Conservation (phyloP, 2,797 vertebrate species). For the Pseudopleuronectes americanus region DNA sequence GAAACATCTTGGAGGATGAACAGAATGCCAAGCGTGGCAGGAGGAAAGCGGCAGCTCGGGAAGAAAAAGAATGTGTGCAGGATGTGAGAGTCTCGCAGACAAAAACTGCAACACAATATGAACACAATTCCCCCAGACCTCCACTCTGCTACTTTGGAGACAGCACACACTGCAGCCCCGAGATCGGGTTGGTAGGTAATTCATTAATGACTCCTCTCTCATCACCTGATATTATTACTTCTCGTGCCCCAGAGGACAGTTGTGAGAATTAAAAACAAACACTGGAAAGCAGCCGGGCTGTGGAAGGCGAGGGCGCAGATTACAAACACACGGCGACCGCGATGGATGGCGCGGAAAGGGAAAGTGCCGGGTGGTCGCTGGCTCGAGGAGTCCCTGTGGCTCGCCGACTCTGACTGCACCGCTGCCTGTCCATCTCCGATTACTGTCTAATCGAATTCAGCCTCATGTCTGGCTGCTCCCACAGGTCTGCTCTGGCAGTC, state of each 20-base stretch:
- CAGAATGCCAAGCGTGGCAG: conserved; percentile 79
- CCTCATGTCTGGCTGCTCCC: conserved; percentile 79
- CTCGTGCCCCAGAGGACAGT: conserved; percentile 32
- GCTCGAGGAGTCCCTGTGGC: conserved; percentile 65
- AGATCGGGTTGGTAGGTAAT: conserved; percentile 52
- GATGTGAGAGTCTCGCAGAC: conserved; percentile 32
- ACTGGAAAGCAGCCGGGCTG: conserved; percentile 25
- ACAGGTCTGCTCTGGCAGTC: conserved; percentile 71
- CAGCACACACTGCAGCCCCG: conserved; percentile 17
- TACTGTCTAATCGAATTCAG: conserved; percentile 81
- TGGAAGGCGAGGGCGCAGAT: background rate
- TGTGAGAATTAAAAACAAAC: conserved; percentile 49
- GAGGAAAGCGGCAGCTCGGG: conserved; percentile 49
- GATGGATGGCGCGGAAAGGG: conserved; percentile 40
- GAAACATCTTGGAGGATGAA: conserved; percentile 81
- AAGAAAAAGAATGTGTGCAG: conserved; percentile 13
- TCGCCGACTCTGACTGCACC: conserved; percentile 54
- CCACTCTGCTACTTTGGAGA: conserved; percentile 46
- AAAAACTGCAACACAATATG: conserved; percentile 41
- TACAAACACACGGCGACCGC: conserved; percentile 23
- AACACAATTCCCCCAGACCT: conserved; percentile 40
- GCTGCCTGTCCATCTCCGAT: conserved; percentile 77
- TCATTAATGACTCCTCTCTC: conserved; percentile 62
- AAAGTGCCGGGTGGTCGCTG: conserved; percentile 63
- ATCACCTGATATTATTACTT: conserved; percentile 61